These are phyloP conservation scores for Dissostichus mawsoni DNA, from an alignment of 2,113 vertebrate genomes.

Conservation along the genomic window DNA sequence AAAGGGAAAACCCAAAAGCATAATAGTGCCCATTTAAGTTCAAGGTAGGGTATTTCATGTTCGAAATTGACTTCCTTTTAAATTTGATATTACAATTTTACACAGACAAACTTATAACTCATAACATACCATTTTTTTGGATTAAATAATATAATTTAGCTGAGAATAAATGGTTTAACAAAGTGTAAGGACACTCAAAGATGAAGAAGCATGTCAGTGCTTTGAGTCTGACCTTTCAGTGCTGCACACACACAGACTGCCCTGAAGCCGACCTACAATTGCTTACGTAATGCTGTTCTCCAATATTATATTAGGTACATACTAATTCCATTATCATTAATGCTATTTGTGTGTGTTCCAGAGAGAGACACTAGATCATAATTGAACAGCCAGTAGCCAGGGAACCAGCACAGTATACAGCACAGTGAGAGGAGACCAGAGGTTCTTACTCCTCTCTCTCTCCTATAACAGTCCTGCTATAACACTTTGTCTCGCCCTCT, in stretches of 20 bases:
- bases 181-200: too few relatives aligned
- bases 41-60: neutral
- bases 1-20: too few relatives aligned
- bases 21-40: neutral
- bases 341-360: slow-evolving; percentile 17
- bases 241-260: neutral
- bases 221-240: neutral
- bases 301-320: slow-evolving; percentile 46
- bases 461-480: neutral
- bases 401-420: slow-evolving; percentile 11
- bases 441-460: neutral
- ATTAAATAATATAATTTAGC: neutral
- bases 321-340: slow-evolving; percentile 51
- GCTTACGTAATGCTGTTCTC: slow-evolving; percentile 6
- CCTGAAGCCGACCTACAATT: slow-evolving; percentile 1
- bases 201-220: neutral
- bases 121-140: neutral
- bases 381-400: slow-evolving; percentile 34
- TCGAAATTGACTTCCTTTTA: neutral
- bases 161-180: neutral
- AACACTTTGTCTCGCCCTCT: neutral
- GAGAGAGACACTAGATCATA: slow-evolving; percentile 34
- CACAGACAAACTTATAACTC: neutral
- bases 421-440: neutral
- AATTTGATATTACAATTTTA: neutral